Base-by-base conservation (phyloP, 1,140 invertebrate species). In the Tetramorium alpestre region DNA sequence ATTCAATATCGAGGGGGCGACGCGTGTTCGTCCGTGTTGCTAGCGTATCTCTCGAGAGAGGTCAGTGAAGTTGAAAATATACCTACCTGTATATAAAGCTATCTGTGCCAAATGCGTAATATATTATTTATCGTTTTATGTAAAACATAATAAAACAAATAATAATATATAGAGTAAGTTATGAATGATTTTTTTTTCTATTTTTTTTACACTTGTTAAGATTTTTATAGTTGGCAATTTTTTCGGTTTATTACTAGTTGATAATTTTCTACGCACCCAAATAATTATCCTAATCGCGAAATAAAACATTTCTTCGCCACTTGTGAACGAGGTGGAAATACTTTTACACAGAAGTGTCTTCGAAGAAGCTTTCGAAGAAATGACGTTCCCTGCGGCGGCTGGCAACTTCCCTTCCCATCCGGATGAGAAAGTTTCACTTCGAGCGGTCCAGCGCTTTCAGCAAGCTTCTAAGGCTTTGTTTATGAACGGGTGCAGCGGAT, bases 401-500 rank as follows among this genome's bases (percentile, higher is more conserved):
- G 28, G 28, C 56, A 76, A 78, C 73, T 78, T 76, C 41, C 44
- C n/a, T 64, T 65, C 73, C 58, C 16, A 13, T 28, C 47, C 60
- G 56, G 75, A 60, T 87, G 54, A 56, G 58, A 87, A 90, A 90
- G 77, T 90, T 90, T 89, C 78, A 60, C 54, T 82, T 28, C 62
- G 67, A 72, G 41, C 73, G 56, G 58, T 28, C 44, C 78, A 65
- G 56, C 56, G 47, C 56, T 84, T 62, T 67, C 72, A 51, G 25
- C 77, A 28, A 89, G 62, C 88, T 78, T 44, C 56, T 28, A 58
- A 47, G 58, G 25, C 58, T 76, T 18, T 56, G 77, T 56, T 51
- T 56, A 75, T 56, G 73, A 64, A 54, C 78, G 47, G 80, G 44
- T 47, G 41, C 54, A 75, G 33, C 65, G 80, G 60, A 73, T 82